phyloP scores from a whole-genome alignment of 2,888 invertebrate genomes.

The Liopterus haemorrhoidalis region DNA sequence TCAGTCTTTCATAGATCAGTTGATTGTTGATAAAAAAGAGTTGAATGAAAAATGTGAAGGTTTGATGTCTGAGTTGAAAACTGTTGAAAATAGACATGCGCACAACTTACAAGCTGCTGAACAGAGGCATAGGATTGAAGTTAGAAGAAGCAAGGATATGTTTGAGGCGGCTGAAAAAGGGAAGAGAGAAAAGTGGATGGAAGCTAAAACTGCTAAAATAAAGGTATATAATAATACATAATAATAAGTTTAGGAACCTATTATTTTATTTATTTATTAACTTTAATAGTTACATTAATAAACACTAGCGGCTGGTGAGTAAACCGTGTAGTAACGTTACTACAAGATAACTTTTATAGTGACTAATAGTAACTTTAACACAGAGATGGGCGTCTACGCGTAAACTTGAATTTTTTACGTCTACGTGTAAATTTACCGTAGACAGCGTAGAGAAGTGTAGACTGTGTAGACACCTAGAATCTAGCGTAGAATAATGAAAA shows the following conservation, averaged over 20 bases:
- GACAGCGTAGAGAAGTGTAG: no score
- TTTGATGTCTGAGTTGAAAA: slow-evolving; percentile 58
- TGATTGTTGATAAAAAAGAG: slow-evolving; percentile 72
- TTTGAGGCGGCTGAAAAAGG: slow-evolving; percentile 72
- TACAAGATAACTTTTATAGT: no score
- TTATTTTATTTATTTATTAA: background rate
- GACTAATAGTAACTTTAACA: no score
- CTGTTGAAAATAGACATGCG: slow-evolving; percentile 60
- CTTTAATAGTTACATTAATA: no score
- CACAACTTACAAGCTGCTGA: slow-evolving; percentile 63
- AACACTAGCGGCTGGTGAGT: no score
- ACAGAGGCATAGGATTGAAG: slow-evolving; percentile 68
- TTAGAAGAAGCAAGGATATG: slow-evolving; percentile 69
- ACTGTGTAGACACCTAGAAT: no score
- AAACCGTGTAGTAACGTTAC: no score
- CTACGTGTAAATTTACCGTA: no score
- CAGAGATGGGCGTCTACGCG: no score
- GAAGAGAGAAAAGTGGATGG: slow-evolving; percentile 71
- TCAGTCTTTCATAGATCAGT: slow-evolving; percentile 76
- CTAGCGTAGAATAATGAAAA: no score
- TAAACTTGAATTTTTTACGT: no score
- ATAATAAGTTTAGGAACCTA: slow-evolving; percentile 1
- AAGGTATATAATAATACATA: slow-evolving; percentile 54
- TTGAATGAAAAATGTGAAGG: slow-evolving; percentile 69
- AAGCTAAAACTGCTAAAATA: slow-evolving; percentile 77